Evolutionary conservation across 2,797 vertebrate species (phyloP).

Genomic region (Rhinella marina): DNA sequence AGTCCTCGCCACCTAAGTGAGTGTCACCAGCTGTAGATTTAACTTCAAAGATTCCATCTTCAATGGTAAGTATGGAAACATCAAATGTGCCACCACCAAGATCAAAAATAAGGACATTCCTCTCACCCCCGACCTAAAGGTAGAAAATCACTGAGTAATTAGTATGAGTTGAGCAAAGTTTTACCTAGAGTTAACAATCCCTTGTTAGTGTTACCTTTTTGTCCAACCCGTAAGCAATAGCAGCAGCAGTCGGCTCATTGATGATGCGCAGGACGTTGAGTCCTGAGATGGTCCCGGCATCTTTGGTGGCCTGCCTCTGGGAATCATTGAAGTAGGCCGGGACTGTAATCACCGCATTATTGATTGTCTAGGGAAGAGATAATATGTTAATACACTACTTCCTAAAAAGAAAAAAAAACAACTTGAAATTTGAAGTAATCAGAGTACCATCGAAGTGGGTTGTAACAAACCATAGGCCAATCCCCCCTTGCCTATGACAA

Average conservation of each 20-base stretch:
- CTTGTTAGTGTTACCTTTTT: constrained; percentile 75
- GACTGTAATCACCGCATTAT: constrained; percentile 88
- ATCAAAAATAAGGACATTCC: constrained; percentile 88
- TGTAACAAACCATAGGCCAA: not conserved
- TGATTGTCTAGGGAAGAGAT: constrained; percentile 73
- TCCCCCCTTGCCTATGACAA: not conserved
- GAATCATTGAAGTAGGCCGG: constrained; percentile 93
- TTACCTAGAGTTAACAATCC: not conserved
- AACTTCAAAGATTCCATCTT: constrained; percentile 88
- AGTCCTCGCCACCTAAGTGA: constrained; percentile 86
- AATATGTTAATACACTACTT: not conserved
- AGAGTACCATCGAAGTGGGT: not conserved
- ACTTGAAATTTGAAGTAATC: not conserved
- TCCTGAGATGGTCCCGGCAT: constrained; percentile 86
- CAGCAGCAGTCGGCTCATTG: constrained; percentile 90
- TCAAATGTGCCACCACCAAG: constrained; percentile 89
- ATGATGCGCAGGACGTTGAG: constrained; percentile 90
- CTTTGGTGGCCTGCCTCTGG: constrained; percentile 91
- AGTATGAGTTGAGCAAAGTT: not conserved
- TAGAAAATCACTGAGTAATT: not conserved
- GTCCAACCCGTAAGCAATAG: constrained; percentile 90
- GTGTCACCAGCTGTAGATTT: constrained; percentile 87
- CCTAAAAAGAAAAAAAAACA: not conserved
- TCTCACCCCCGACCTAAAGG: constrained; percentile 73
- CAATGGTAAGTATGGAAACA: constrained; percentile 87